These are phyloP conservation scores for Paradisaea rubra DNA, from an alignment of 2,113 vertebrate species.

Conservation along the genomic window DNA sequence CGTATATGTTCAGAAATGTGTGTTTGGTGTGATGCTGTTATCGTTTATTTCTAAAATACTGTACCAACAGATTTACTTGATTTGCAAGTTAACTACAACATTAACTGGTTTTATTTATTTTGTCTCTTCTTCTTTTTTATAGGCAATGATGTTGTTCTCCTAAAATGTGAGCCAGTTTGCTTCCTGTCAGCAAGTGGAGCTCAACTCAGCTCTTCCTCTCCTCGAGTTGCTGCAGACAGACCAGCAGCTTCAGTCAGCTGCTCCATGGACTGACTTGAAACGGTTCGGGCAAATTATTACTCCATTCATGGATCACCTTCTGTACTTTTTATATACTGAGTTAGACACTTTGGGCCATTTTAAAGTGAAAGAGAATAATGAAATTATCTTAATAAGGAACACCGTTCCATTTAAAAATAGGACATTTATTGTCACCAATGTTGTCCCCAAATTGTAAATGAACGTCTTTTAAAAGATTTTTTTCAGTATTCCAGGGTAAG, in stretches of 20 bases:
- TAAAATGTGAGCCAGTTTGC: constrained; percentile 80
- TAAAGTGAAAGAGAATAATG: constrained; percentile 12
- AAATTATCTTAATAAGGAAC: not conserved
- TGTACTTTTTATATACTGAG: not conserved
- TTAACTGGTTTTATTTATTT: constrained; percentile 80
- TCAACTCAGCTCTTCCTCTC: constrained; percentile 73
- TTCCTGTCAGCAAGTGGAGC: constrained; percentile 76
- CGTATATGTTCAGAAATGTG: constrained; percentile 69
- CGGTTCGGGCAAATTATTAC: not conserved
- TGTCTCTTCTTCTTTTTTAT: constrained; percentile 77
- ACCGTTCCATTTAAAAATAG: not conserved
- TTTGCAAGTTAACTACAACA: constrained; percentile 83
- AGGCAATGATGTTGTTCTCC: constrained; percentile 77
- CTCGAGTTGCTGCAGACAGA: constrained; percentile 51
- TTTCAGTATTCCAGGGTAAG: not conserved
- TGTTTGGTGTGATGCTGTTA: constrained; percentile 80
- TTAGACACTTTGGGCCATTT: not conserved
- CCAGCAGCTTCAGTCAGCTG: constrained; percentile 19
- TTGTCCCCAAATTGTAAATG: constrained; percentile 16
- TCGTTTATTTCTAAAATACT: constrained; percentile 80
- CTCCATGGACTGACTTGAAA: constrained; percentile 18
- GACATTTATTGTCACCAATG: not conserved
- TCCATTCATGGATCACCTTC: constrained; percentile 6
- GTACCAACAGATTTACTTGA: constrained; percentile 82
- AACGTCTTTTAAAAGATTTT: not conserved